These are phyloP conservation scores for Chloroclystis v-ata DNA, from an alignment of 2,888 invertebrate species.

Conservation along the genomic window DNA sequence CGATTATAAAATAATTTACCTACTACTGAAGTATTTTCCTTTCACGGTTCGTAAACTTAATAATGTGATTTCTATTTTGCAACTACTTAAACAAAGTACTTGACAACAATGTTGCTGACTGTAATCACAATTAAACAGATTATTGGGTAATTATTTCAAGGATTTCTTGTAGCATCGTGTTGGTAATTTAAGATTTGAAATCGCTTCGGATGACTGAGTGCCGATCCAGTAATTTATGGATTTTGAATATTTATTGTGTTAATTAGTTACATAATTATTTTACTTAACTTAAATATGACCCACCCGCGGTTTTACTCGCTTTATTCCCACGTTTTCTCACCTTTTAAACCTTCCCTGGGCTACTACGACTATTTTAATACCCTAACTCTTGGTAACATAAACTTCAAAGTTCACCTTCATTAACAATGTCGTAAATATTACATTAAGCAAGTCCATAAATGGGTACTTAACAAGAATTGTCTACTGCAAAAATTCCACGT, in stretches of 20 bases:
- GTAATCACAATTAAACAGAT: slow-evolving; percentile 17
- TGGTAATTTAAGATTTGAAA: not conserved
- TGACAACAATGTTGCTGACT: slow-evolving; percentile 48
- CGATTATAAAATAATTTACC: not conserved
- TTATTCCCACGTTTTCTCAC: no score
- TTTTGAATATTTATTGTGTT: no score
- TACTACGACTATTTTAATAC: no score
- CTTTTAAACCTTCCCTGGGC: no score
- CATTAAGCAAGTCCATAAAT: slow-evolving; percentile 13
- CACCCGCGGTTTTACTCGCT: no score
- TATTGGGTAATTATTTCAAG: slow-evolving; percentile 9
- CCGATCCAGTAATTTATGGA: no score
- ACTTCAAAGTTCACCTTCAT: not conserved
- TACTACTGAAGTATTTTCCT: slow-evolving; percentile 41
- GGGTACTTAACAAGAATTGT: slow-evolving; percentile 18
- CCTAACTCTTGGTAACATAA: no score
- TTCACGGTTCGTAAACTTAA: slow-evolving; percentile 55
- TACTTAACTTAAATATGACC: no score
- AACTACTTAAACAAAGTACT: slow-evolving; percentile 8
- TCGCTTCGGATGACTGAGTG: not conserved
- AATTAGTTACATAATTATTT: no score
- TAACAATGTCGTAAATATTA: slow-evolving; percentile 22
- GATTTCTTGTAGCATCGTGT: not conserved
- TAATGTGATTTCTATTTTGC: slow-evolving; percentile 28
- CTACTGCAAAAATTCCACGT: slow-evolving; percentile 28